Percentiles rank a stretch among this genome's conserved stretches.
Evolutionary conservation across 2,797 vertebrate species (phyloP).

Genomic region (Discoglossus pictus): DNA sequence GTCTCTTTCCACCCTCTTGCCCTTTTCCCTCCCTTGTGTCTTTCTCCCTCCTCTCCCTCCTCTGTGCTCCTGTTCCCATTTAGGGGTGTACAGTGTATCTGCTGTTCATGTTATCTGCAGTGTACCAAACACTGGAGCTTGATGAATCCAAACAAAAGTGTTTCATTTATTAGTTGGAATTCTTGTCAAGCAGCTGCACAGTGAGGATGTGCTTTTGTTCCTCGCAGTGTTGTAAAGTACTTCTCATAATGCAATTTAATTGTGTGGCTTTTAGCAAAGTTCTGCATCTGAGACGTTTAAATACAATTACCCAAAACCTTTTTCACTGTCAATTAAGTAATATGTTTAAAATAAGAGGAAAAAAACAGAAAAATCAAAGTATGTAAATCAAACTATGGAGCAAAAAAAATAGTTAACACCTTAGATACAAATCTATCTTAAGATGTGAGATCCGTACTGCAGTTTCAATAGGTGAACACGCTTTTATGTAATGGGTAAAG

Average conservation of each 20-base stretch:
- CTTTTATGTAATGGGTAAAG: too few species aligned
- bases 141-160: conserved; percentile 6
- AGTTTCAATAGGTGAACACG: too few species aligned
- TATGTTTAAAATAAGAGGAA: conserved; percentile 21
- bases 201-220: conserved; percentile 39
- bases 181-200: conserved; percentile 15
- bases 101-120: too few species aligned
- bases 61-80: too few species aligned
- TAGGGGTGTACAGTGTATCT: too few species aligned
- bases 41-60: too few species aligned
- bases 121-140: not conserved
- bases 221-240: conserved; percentile 23
- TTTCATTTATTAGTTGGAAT: conserved; percentile 27
- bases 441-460: too few species aligned
- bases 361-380: conserved; percentile 16
- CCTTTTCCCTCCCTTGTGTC: too few species aligned
- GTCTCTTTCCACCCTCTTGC: too few species aligned
- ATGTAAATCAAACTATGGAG: not conserved
- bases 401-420: too few species aligned
- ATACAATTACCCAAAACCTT: conserved; percentile 31
- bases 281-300: conserved; percentile 43
- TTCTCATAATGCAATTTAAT: conserved; percentile 28
- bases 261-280: conserved; percentile 41
- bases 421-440: too few species aligned
- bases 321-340: conserved; percentile 28